Base-by-base conservation (phyloP, 2,888 invertebrate genomes). In the Cantharis rustica region DNA sequence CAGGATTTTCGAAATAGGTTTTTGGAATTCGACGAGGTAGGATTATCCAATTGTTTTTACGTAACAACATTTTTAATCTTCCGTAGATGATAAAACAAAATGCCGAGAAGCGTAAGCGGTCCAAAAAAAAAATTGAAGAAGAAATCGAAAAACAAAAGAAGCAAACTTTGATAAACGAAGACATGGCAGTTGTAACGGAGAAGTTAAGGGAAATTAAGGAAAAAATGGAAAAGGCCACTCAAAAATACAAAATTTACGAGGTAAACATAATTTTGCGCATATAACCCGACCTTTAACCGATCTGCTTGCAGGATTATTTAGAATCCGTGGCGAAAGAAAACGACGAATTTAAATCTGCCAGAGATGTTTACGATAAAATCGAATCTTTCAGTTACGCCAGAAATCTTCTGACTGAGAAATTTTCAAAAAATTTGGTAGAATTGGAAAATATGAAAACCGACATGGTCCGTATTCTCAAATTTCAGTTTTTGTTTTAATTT, bases 351-450 rank as follows among this genome's bases (percentile, higher is more conserved):
- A 62, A 61, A 16, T 20, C 61, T 11, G 68, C 63, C 10, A 23
- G 69, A 11, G 76, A 77, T 23, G 71, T 77, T 3, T 74, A 71
- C 15, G 63, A 77, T 11, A 73, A 77, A 63, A 73, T 77, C 61
- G 74, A 27, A n/a, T 47, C 69, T 1, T 23, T 74, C 11, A 61
- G 73, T 63, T 68, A 73, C 13, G 71, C 76, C 4, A 71, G 76
- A 13, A 63, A 68, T 17, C 15, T 31, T 4, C 7, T 71, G 9
- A 68, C 71, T 2, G 15, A 63, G 63, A 61, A 63, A 10, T 13
- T 74, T 10, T 17, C 26, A 2, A 16, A 73, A 9, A 64, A 71
- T 16, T 16, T 77, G 17, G 63, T 16, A 10, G 10, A 16, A 16
- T 23, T 71, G 11, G 76, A 77, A 68, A 17, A 69, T 16, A 16